Conservation (phyloP, 2,113 vertebrate genomes). For the Tapirus terrestris region DNA sequence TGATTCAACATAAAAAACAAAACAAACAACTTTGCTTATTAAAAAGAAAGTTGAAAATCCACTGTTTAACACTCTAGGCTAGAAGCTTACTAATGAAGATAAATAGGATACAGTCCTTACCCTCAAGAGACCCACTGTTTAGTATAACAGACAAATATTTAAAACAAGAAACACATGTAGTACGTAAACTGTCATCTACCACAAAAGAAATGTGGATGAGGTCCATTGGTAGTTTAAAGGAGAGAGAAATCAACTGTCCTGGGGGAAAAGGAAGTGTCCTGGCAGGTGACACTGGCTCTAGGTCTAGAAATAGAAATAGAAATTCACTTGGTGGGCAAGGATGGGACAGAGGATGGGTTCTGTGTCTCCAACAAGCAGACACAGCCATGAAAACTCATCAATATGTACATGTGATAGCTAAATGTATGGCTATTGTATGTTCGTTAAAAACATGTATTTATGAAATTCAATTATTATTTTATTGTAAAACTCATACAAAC, state of each 20-base stretch:
- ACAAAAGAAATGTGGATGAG: neutral
- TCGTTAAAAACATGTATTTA: neutral
- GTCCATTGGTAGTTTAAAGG: neutral
- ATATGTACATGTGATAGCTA: neutral
- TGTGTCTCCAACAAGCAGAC: neutral
- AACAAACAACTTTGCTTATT: neutral
- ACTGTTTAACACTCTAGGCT: neutral
- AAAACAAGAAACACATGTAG: neutral
- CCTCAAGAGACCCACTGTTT: neutral
- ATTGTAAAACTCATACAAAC: constrained; percentile 5
- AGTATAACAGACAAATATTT: constrained; percentile 36
- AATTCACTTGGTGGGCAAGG: neutral
- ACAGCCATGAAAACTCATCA: neutral
- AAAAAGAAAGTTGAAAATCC: constrained; percentile 10
- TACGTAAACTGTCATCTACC: neutral
- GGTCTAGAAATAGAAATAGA: neutral
- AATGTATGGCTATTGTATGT: neutral
- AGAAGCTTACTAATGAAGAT: constrained; percentile 14
- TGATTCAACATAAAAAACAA: constrained; percentile 22
- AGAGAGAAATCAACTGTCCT: neutral
- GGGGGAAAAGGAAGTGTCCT: neutral
- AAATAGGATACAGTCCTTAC: neutral
- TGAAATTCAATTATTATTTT: constrained; percentile 18
- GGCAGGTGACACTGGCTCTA: neutral
- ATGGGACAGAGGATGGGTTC: neutral